phyloP scores from a whole-genome alignment of 2,888 invertebrate genomes.

The Plebejus anna region DNA sequence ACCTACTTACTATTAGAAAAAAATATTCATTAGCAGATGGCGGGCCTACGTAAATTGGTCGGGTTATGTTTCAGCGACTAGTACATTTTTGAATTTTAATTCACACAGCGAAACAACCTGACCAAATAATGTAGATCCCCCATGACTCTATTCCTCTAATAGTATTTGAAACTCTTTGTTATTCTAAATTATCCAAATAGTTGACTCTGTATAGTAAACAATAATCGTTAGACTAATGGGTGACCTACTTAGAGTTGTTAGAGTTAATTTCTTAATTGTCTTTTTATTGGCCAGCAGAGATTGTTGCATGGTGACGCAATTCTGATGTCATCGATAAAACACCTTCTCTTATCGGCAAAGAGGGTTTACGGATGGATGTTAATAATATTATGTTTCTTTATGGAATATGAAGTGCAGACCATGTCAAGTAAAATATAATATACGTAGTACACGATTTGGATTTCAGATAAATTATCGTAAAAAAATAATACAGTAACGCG shows the following conservation, averaged over 20 bases:
- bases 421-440: no score
- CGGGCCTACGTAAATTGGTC: no score
- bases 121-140: no score
- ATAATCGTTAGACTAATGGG: conserved; percentile 65
- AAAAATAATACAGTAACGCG: background rate
- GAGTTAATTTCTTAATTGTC: conserved; percentile 75
- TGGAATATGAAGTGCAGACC: no score
- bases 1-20: background rate
- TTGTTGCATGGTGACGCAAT: conserved; percentile 70
- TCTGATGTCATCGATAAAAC: conserved; percentile 53
- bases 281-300: conserved; percentile 58
- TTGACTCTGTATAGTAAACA: background rate
- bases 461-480: no score
- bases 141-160: no score
- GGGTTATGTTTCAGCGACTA: no score
- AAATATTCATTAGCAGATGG: background rate
- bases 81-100: no score
- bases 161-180: background rate
- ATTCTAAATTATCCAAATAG: background rate
- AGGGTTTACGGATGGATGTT: background rate
- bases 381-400: no score
- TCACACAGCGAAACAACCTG: no score
- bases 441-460: no score
- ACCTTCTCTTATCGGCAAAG: conserved; percentile 8
- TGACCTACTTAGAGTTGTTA: conserved; percentile 66